phyloP scores from a whole-genome alignment of 2,797 vertebrate species.

The Anabacerthia variegaticeps region DNA sequence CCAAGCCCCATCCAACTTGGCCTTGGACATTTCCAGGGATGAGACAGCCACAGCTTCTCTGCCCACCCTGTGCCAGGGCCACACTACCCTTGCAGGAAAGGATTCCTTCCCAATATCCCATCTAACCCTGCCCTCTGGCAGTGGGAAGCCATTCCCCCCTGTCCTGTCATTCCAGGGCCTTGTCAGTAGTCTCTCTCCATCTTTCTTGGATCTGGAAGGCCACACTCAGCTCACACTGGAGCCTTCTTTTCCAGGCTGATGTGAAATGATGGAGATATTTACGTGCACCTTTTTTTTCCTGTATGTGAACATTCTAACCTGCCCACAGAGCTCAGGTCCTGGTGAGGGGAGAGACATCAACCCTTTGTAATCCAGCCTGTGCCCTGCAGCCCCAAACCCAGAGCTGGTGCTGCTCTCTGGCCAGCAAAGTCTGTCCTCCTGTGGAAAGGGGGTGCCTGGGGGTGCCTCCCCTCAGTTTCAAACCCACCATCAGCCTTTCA shows the following conservation, averaged over 20 bases:
- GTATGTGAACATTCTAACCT: background rate
- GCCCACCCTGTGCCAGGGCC: background rate
- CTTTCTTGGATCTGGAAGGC: background rate
- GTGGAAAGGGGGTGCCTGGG: background rate
- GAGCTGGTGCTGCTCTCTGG: background rate
- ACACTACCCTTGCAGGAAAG: fast-evolving
- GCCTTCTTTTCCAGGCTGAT: background rate
- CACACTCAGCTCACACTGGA: background rate
- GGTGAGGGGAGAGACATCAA: background rate
- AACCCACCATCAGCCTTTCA: background rate
- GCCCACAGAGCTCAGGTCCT: fast-evolving
- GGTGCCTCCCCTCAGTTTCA: background rate
- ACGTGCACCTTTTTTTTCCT: background rate
- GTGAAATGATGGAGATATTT: background rate
- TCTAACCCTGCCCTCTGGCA: background rate
- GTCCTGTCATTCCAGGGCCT: background rate
- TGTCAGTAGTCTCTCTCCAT: background rate
- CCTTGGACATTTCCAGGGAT: fast-evolving
- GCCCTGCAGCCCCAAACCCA: background rate
- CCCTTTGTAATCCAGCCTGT: fast-evolving
- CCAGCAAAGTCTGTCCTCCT: background rate
- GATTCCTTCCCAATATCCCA: background rate
- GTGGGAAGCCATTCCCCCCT: background rate
- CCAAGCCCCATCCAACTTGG: fast-evolving
- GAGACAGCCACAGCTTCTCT: background rate